Percentiles rank a stretch among this genome's conserved stretches.
Evolutionary conservation across 2,113 vertebrate genomes (phyloP).

Genomic region (western clawed frog (Xenopus tropicalis)): UCB_Xtro_10.0 CM004451.2:75117501-75118000

Average conservation of each 20-base stretch:
- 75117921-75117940: neutral
- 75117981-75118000: no score
- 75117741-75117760: constrained; percentile 45
- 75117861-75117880: constrained; percentile 31
- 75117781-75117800: constrained; percentile 15
- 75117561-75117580: no score
- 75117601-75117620: no score
- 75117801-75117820: constrained; percentile 48
- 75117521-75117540: no score
- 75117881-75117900: constrained; percentile 23
- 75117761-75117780: constrained; percentile 48
- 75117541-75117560: no score
- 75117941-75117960: constrained; percentile 3
- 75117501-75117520: no score
- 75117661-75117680: no score
- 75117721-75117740: constrained; percentile 45
- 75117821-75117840: constrained; percentile 51
- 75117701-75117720: constrained; percentile 3
- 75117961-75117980: neutral
- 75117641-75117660: no score
- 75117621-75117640: no score
- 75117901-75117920: constrained; percentile 15
- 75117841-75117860: constrained; percentile 43
- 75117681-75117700: constrained; percentile 6
- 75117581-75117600: no score